phyloP scores from a whole-genome alignment of 2,113 vertebrate genomes.

The Hippocampus abdominalis region DNA sequence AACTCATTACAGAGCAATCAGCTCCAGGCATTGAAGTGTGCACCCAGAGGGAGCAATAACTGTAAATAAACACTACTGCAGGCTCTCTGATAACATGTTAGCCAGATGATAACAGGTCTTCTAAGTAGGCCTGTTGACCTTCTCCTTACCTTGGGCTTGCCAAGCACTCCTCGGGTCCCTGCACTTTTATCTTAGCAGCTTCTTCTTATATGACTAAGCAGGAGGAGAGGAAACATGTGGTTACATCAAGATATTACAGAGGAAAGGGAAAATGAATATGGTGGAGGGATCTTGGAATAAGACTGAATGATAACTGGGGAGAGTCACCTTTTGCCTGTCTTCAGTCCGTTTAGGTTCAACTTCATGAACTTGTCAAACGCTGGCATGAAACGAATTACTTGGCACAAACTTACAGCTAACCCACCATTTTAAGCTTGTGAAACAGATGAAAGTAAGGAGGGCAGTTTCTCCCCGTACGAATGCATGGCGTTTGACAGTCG shows the following conservation, averaged over 20 bases:
- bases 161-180: conserved; percentile 80
- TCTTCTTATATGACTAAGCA: conserved; percentile 71
- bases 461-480: conserved; percentile 45
- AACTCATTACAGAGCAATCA: conserved; percentile 90
- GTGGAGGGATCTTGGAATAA: conserved; percentile 24
- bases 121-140: conserved; percentile 88
- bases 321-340: conserved; percentile 28
- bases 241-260: conserved; percentile 31
- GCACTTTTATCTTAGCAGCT: conserved; percentile 81
- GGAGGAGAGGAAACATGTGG: conserved; percentile 36
- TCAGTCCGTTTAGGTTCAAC: conserved; percentile 54
- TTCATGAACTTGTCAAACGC: conserved; percentile 69
- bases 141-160: conserved; percentile 81
- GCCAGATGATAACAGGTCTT: conserved; percentile 83
- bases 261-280: conserved; percentile 20
- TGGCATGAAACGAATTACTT: conserved; percentile 49
- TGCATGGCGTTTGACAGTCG: conserved; percentile 53
- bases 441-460: conserved; percentile 43
- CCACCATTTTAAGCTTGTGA: conserved; percentile 31
- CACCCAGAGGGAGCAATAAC: conserved; percentile 88
- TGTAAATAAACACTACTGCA: conserved; percentile 88
- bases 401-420: conserved; percentile 12
- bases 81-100: conserved; percentile 84
- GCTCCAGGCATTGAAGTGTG: conserved; percentile 77
- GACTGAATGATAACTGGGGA: conserved; percentile 46